Conservation (phyloP, 2,888 invertebrate genomes). For the Apamea crenata region DNA sequence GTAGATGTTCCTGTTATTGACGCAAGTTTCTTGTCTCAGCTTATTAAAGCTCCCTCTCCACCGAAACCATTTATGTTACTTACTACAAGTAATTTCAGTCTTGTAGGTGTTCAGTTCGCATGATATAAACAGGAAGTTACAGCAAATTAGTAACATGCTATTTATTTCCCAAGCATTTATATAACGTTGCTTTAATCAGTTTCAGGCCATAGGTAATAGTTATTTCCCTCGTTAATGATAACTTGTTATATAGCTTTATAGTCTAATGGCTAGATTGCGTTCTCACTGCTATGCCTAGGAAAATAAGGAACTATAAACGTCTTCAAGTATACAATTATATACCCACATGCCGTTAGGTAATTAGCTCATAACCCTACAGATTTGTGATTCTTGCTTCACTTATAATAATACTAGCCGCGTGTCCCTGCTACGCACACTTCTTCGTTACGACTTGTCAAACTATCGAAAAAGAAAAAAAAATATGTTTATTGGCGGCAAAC, state of each 20-base stretch:
- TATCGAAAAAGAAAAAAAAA: neutral
- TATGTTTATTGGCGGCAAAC: neutral
- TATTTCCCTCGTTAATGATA: constrained; percentile 52
- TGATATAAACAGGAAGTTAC: constrained; percentile 38
- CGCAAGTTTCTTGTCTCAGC: neutral
- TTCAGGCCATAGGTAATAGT: constrained; percentile 51
- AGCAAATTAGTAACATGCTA: constrained; percentile 29
- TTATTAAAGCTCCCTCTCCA: constrained; percentile 20
- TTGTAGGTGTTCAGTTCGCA: constrained; percentile 22
- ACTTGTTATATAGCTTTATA: constrained; percentile 50
- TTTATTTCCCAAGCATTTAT: constrained; percentile 28
- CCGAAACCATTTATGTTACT: constrained; percentile 42
- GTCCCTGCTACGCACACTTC: neutral
- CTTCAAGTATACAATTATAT: constrained; percentile 4
- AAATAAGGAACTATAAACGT: constrained; percentile 37
- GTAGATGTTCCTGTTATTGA: constrained; percentile 20
- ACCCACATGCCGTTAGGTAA: constrained; percentile 6
- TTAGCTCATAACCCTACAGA: constrained; percentile 18
- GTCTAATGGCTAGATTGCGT: constrained; percentile 53
- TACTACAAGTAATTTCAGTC: constrained; percentile 28
- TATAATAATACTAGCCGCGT: neutral
- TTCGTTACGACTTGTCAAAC: neutral
- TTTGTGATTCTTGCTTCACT: constrained; percentile 20
- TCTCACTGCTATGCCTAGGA: constrained; percentile 23
- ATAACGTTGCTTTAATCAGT: constrained; percentile 48